Conservation (phyloP, 2,888 invertebrate genomes). For the Agonopterix alstromeriana region DNA sequence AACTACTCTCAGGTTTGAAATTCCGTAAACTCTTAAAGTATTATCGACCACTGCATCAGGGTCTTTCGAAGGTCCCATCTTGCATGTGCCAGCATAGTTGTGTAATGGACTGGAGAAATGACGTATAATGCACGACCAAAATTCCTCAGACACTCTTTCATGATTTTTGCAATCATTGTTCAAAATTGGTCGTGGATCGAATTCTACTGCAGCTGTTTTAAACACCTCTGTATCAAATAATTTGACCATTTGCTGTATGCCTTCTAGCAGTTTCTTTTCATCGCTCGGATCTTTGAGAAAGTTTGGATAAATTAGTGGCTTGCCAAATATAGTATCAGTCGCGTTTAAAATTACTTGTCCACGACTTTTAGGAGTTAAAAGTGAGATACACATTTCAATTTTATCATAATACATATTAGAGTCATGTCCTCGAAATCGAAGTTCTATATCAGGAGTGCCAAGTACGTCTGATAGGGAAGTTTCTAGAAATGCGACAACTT, state of each 20-base stretch:
- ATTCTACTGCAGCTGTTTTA: slow-evolving; percentile 51
- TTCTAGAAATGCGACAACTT: slow-evolving; percentile 61
- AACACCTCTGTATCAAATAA: slow-evolving; percentile 67
- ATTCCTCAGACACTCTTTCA: slow-evolving; percentile 54
- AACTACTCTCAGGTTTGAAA: slow-evolving; percentile 52
- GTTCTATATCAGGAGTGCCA: slow-evolving; percentile 60
- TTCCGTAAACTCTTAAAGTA: slow-evolving; percentile 50
- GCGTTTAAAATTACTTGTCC: slow-evolving; percentile 61
- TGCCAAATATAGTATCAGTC: slow-evolving; percentile 50
- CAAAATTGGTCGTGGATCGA: slow-evolving; percentile 56
- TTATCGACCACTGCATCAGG: slow-evolving; percentile 59
- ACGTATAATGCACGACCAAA: slow-evolving; percentile 67
- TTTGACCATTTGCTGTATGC: slow-evolving; percentile 56
- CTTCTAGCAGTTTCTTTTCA: slow-evolving; percentile 56
- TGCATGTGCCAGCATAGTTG: slow-evolving; percentile 66
- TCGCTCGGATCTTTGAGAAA: slow-evolving; percentile 54
- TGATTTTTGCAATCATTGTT: slow-evolving; percentile 59
- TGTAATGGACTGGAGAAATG: slow-evolving; percentile 62
- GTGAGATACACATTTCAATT: slow-evolving; percentile 57
- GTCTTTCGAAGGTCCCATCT: slow-evolving; percentile 59
- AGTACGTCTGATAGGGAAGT: slow-evolving; percentile 53
- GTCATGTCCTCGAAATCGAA: slow-evolving; percentile 61
- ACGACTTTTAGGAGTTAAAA: slow-evolving; percentile 63
- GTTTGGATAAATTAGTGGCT: slow-evolving; percentile 63
- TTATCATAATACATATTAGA: slow-evolving; percentile 68